Evolutionary conservation across 1,140 invertebrate genomes (phyloP), one percentile per base, ranked within the genome.

Genomic region (Galleria mellonella): DNA sequence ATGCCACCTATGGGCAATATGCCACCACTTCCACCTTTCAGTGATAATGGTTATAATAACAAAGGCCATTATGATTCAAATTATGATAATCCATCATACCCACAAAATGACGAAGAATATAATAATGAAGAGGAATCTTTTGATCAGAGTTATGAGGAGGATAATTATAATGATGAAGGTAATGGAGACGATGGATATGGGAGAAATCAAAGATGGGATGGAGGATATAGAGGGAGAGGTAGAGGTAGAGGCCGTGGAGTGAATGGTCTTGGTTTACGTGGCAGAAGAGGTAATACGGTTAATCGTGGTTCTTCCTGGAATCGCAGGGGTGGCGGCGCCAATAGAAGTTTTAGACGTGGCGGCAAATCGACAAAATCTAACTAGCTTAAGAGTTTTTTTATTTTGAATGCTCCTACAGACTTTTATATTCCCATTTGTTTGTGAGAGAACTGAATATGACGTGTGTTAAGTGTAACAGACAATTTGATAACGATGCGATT

Each of bases 81-180:
- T 9, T 81, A 62, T 57, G 66, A 74, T 23, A 72, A 77, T 55
- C 71, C 77, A 43, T 63, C 59, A 51, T 78, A 53, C 46, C 38
- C 41, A 28, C 55, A 66, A 32, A 55, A 67, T 49, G 54, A 69
- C 45, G 55, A 66, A 4, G 51, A 62, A 9, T 62, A 64, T 41
- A 53, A 63, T 54, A 6, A 23, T 23, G 69, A 78, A 6, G 66
- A 77, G 32, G 67, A 77, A 30, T 53, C 53, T 9, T 81, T 62
- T 64, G 72, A 84, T 42, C 72, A 82, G 39, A 72, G 47, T 37
- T 79, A 75, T 66, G 66, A 78, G 17, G 73, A 82, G 0, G 76
- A 79, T 0, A 62, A 65, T 31, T 62, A 72, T 41, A 65, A 83
- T 59, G 65, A 76, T 13, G 71, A 79, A 17, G 65, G 67, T 29